A percentile compares a stretch with the other conserved stretches of the same genome.
phyloP scores from a whole-genome alignment of 2,797 vertebrate genomes.

The Propithecus perrieri region DNA sequence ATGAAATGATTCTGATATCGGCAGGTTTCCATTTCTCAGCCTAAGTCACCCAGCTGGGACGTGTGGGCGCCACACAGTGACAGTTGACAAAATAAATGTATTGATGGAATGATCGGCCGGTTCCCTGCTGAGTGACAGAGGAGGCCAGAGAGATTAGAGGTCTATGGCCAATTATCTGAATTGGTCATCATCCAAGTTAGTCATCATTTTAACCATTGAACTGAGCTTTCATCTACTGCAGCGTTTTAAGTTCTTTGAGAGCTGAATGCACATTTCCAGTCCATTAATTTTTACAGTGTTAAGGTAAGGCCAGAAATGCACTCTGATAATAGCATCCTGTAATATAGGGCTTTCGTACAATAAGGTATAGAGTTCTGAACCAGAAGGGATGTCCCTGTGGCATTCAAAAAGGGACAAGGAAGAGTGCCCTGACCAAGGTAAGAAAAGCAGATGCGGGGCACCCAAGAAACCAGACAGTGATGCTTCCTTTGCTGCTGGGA shows the following conservation, averaged over 20 bases:
- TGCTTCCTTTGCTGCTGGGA: background rate
- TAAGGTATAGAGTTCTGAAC: background rate
- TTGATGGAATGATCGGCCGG: constrained; percentile 40
- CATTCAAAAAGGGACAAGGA: background rate
- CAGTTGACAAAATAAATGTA: constrained; percentile 74
- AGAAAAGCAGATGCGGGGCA: background rate
- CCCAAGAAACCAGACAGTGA: background rate
- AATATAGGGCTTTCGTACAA: fast-evolving
- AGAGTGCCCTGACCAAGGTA: background rate
- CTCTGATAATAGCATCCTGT: background rate
- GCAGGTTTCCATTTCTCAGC: constrained; percentile 64
- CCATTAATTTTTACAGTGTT: constrained; percentile 42
- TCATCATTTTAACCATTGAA: constrained; percentile 36
- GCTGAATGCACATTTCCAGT: background rate
- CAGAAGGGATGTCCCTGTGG: background rate
- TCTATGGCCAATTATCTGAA: constrained; percentile 66
- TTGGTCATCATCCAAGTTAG: constrained; percentile 58
- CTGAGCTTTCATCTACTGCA: background rate
- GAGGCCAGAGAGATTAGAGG: constrained; percentile 38
- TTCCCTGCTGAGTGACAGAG: constrained; percentile 48
- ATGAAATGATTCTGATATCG: constrained; percentile 61
- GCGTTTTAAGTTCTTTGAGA: constrained; percentile 43
- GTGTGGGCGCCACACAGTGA: constrained; percentile 54
- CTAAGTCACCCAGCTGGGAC: constrained; percentile 61
- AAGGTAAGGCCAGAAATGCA: background rate